Percentiles rank a stretch among this genome's conserved stretches.
phyloP scores from a whole-genome alignment of 2,797 vertebrate species.

The Crax fasciolata region DNA sequence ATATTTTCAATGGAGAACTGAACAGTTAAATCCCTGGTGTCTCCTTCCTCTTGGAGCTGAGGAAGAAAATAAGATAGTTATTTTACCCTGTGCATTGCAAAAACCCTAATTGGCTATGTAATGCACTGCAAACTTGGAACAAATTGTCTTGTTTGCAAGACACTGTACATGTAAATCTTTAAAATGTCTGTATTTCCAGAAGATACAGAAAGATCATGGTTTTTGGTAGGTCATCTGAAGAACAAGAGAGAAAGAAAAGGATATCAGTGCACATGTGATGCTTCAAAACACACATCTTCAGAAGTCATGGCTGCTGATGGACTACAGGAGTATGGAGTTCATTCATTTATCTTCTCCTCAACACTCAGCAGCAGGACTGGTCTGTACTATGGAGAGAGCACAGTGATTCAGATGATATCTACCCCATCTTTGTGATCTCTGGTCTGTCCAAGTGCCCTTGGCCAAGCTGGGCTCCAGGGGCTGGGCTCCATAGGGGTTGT shows the following conservation, averaged over 20 bases:
- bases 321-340: neutral
- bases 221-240: neutral
- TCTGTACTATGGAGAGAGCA: neutral
- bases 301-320: neutral
- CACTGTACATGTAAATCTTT: neutral
- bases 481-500: rapidly evolving
- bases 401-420: no score
- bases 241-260: neutral
- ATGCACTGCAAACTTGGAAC: neutral
- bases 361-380: neutral
- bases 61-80: neutral
- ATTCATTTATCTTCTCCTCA: rapidly evolving
- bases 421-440: neutral
- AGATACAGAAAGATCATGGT: neutral
- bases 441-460: rapidly evolving
- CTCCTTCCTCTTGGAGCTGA: neutral
- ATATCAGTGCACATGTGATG: no score
- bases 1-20: neutral
- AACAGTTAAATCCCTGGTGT: neutral
- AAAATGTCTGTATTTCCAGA: neutral
- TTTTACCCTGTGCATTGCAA: neutral
- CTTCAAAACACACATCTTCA: neutral
- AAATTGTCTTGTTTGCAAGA: neutral
- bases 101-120: neutral
- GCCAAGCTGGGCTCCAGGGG: neutral